Conservation (phyloP, 1,140 invertebrate species). For the Phymorhynchus buccinoides region DNA sequence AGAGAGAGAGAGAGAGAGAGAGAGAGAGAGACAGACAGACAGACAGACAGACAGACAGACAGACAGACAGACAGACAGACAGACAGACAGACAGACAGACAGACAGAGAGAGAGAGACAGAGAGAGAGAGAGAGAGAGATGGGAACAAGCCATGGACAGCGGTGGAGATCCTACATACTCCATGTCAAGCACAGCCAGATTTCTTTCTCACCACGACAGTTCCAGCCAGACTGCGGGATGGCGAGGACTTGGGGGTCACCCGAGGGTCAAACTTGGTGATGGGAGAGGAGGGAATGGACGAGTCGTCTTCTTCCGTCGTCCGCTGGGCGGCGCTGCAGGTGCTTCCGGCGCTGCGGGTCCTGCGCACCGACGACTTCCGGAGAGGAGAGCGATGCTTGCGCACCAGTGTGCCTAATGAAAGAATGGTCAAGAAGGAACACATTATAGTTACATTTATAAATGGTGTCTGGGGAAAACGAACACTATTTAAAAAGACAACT, state of each 20-base stretch:
- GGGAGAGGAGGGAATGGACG: slow-evolving; percentile 37
- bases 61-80: not conserved
- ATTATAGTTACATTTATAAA: not conserved
- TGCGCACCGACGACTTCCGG: slow-evolving; percentile 40
- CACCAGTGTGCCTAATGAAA: slow-evolving; percentile 41
- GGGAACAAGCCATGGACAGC: too few species aligned
- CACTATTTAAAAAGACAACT: not conserved
- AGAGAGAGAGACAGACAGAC: not conserved
- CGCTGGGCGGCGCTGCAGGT: slow-evolving; percentile 36
- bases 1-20: not conserved
- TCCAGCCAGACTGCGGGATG: slow-evolving; percentile 31
- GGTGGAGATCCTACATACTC: not conserved
- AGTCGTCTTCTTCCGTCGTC: slow-evolving; percentile 22
- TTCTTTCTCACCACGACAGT: slow-evolving; percentile 41
- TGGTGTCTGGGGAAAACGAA: not conserved
- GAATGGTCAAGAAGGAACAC: too few species aligned
- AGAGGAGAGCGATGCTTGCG: slow-evolving; percentile 38
- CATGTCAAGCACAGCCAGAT: not conserved
- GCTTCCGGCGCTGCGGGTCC: slow-evolving; percentile 39
- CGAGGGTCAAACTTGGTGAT: slow-evolving; percentile 40
- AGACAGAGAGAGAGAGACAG: too few species aligned
- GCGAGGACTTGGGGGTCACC: slow-evolving; percentile 11
- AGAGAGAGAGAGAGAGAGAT: too few species aligned
- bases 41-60: not conserved
- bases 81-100: too few species aligned